phyloP scores from a whole-genome alignment of 2,797 vertebrate species.

The Coluber constrictor region DNA sequence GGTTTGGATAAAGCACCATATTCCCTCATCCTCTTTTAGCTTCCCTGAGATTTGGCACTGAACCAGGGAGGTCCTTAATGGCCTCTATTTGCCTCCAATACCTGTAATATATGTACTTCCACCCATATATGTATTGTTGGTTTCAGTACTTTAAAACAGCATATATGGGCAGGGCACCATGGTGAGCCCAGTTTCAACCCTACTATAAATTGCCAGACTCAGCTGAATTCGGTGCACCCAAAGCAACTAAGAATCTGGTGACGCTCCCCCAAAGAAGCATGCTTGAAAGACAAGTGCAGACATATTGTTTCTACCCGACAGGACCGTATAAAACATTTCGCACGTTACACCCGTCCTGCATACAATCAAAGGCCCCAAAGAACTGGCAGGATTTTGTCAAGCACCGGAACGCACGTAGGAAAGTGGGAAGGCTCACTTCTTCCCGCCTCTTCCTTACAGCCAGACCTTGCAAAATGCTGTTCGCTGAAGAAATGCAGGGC shows the following conservation, averaged over 20 bases:
- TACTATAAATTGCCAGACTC: not conserved
- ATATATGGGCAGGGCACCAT: not conserved
- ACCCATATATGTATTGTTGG: not conserved
- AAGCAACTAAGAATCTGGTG: not conserved
- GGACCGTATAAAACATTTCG: too few species aligned
- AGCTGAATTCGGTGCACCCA: not conserved
- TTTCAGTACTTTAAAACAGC: not conserved
- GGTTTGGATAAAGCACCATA: not conserved
- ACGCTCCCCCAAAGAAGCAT: not conserved
- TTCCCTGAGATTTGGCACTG: too few species aligned
- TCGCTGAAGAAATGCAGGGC: not conserved
- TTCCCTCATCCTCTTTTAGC: too few species aligned
- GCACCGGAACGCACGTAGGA: too few species aligned
- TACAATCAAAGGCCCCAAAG: not conserved
- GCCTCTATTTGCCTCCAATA: not conserved
- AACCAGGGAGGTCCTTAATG: not conserved
- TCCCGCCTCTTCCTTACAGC: not conserved
- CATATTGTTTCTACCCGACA: not conserved
- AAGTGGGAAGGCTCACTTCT: not conserved
- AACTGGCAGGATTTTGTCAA: not conserved
- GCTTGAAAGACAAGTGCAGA: not conserved
- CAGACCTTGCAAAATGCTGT: not conserved
- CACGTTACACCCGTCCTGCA: not conserved
- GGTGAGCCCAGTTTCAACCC: not conserved
- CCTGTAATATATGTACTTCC: not conserved